phyloP scores from a whole-genome alignment of 2,113 vertebrate species.

The Columba janthina region DNA sequence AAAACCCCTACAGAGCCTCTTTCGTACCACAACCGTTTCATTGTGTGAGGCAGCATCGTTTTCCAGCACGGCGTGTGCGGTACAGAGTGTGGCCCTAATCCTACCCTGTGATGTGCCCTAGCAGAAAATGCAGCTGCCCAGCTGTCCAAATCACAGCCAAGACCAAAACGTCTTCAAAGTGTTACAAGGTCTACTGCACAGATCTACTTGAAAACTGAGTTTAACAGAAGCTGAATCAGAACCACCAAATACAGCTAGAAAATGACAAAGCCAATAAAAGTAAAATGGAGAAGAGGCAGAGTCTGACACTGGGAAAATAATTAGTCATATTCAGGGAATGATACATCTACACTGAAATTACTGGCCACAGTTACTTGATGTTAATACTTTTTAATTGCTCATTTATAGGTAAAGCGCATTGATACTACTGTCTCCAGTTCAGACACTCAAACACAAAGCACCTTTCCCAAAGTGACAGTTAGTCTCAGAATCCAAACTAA shows the following conservation, averaged over 20 bases:
- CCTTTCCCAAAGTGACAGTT: conserved; percentile 7
- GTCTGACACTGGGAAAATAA: background rate
- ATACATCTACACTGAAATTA: background rate
- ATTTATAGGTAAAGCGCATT: conserved; percentile 8
- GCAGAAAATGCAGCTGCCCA: background rate
- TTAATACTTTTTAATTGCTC: conserved; percentile 44
- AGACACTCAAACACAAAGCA: background rate
- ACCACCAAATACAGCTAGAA: background rate
- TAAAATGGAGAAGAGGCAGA: background rate
- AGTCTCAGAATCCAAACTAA: conserved; percentile 2
- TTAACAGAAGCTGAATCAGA: conserved; percentile 24
- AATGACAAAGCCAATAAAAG: background rate
- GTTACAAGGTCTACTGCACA: background rate
- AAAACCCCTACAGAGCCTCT: background rate
- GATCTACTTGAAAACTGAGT: background rate
- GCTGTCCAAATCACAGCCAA: background rate
- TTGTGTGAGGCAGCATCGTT: background rate
- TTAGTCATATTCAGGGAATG: background rate
- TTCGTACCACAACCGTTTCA: background rate
- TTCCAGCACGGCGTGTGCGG: background rate
- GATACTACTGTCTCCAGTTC: background rate
- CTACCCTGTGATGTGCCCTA: background rate
- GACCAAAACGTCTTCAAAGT: background rate
- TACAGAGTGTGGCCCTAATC: background rate
- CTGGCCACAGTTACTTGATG: background rate